These are phyloP conservation scores for Conopomorpha cramerella DNA, from an alignment of 1,140 invertebrate species.

Conservation along the genomic window DNA sequence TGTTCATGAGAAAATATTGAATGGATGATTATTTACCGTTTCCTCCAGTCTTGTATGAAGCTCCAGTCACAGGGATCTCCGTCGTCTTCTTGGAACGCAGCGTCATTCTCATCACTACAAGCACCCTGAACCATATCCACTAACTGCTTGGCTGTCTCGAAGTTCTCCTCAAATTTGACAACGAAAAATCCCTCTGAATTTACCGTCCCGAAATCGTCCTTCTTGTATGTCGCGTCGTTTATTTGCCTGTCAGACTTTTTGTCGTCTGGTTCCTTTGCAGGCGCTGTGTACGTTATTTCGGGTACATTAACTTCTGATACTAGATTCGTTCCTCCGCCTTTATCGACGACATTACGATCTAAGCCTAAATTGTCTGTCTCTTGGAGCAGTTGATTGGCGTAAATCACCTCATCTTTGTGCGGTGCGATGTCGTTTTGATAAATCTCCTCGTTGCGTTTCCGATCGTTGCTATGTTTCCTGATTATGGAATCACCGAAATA, in stretches of 20 bases:
- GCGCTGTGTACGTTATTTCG: slow-evolving; percentile 39
- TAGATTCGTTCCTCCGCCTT: slow-evolving; percentile 35
- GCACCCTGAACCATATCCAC: slow-evolving; percentile 60
- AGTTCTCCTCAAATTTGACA: slow-evolving; percentile 68
- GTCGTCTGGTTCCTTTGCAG: not conserved
- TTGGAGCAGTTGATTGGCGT: slow-evolving; percentile 40
- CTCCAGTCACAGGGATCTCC: slow-evolving; percentile 71
- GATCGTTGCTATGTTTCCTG: slow-evolving; percentile 48
- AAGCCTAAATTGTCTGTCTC: slow-evolving; percentile 34
- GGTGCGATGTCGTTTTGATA: slow-evolving; percentile 17
- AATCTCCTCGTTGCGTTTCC: slow-evolving; percentile 30
- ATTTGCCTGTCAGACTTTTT: no score
- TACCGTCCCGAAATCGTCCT: slow-evolving; percentile 33
- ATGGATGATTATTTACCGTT: slow-evolving; percentile 63
- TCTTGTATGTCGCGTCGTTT: slow-evolving; percentile 41
- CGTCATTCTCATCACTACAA: slow-evolving; percentile 47
- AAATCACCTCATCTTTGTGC: slow-evolving; percentile 51
- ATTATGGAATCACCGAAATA: slow-evolving; percentile 71
- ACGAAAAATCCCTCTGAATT: slow-evolving; percentile 64
- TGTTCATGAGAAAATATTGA: no score
- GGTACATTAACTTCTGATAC: slow-evolving; percentile 46
- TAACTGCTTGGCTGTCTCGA: slow-evolving; percentile 63
- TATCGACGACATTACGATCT: slow-evolving; percentile 33
- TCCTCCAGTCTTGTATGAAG: slow-evolving; percentile 74
- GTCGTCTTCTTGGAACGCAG: slow-evolving; percentile 45